These are phyloP conservation scores for Muschampia plurimacula DNA, from an alignment of 2,888 invertebrate genomes.

Conservation along the genomic window DNA sequence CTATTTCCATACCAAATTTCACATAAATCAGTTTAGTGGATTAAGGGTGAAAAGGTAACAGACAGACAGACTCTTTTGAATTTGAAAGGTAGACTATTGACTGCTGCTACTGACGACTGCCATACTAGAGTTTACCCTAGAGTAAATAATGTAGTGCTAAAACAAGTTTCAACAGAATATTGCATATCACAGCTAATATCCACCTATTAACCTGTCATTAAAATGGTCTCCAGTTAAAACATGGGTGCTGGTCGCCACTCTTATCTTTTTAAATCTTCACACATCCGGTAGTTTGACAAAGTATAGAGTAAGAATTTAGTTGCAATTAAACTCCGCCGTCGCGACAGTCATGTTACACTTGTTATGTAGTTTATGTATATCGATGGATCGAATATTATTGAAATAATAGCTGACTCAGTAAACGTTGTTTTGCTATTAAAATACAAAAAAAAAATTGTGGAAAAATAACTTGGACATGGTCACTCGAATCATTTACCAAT, in stretches of 20 bases:
- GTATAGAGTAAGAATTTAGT: slow-evolving; percentile 17
- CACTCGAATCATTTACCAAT: too few relatives aligned
- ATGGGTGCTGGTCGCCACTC: slow-evolving; percentile 6
- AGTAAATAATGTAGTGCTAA: not conserved
- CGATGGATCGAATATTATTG: too few relatives aligned
- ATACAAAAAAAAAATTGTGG: too few relatives aligned
- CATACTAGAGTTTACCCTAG: too few relatives aligned
- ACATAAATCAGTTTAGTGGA: too few relatives aligned
- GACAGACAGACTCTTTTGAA: not conserved
- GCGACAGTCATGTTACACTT: not conserved
- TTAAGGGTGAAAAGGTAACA: too few relatives aligned
- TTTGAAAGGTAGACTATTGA: too few relatives aligned
- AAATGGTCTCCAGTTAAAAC: not conserved
- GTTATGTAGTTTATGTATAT: not conserved
- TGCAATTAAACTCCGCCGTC: not conserved
- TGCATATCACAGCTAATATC: not conserved
- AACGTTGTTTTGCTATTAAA: too few relatives aligned
- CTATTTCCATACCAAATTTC: too few relatives aligned
- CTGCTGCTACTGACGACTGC: too few relatives aligned
- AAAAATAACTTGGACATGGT: too few relatives aligned
- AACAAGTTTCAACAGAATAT: not conserved
- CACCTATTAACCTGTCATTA: not conserved
- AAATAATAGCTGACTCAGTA: too few relatives aligned
- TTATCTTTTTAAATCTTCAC: slow-evolving; percentile 11
- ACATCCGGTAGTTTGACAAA: slow-evolving; percentile 26